phyloP scores from a whole-genome alignment of 2,888 invertebrate genomes.

The Lysandra bellargus region DNA sequence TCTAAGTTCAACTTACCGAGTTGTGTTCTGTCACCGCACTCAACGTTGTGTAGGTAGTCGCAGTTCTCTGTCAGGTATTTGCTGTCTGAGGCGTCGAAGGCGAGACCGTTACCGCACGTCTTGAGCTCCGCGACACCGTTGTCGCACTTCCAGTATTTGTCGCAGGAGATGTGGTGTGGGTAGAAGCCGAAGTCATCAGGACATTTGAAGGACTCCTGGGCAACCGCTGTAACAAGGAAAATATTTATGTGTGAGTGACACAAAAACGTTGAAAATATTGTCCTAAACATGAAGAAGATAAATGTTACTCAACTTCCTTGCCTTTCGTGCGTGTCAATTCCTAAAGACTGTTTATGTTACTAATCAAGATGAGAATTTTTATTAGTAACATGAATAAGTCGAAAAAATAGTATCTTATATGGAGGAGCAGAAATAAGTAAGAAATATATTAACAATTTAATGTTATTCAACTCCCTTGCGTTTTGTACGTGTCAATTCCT shows the following conservation, averaged over 20 bases:
- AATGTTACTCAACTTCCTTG: no score
- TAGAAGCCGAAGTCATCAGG: slow-evolving; percentile 97
- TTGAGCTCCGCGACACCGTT: slow-evolving; percentile 92
- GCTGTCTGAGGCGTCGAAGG: slow-evolving; percentile 93
- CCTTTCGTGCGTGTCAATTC: no score
- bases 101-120: slow-evolving; percentile 96
- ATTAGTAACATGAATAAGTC: no score
- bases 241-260: neutral
- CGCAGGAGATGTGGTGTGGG: slow-evolving; percentile 93
- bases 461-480: neutral
- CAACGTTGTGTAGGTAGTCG: slow-evolving; percentile 96
- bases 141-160: slow-evolving; percentile 98
- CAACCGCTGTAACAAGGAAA: slow-evolving; percentile 74
- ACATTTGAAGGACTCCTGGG: slow-evolving; percentile 64
- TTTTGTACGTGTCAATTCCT: neutral
- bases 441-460: neutral
- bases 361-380: neutral
- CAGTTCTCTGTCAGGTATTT: slow-evolving; percentile 97
- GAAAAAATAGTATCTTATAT: no score
- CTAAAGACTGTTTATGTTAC: no score
- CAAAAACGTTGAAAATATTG: neutral
- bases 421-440: no score
- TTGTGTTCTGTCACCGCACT: slow-evolving; percentile 93
- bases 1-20: slow-evolving; percentile 82
- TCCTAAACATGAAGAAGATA: neutral